These are phyloP conservation scores for Botia kubotai DNA, from an alignment of 2,797 vertebrate species.

Conservation along the genomic window DNA sequence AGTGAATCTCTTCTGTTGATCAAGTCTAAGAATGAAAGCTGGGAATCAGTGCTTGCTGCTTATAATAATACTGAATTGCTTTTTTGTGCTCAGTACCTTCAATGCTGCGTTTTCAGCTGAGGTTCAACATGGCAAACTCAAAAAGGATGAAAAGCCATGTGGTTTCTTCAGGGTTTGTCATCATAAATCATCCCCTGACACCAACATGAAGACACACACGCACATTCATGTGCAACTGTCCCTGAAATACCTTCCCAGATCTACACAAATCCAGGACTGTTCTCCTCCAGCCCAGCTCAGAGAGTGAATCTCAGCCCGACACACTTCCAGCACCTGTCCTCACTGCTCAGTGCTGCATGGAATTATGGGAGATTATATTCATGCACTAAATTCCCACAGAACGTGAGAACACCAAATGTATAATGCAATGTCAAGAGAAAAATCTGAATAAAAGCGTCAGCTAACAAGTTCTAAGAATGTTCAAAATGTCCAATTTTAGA, in stretches of 20 bases:
- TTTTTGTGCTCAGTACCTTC: too few relatives aligned
- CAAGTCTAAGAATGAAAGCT: neutral
- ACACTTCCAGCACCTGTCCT: slow-evolving; percentile 41
- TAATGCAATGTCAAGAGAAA: neutral
- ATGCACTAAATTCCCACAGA: neutral
- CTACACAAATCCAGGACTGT: neutral
- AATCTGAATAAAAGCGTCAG: neutral
- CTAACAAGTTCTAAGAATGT: too few relatives aligned
- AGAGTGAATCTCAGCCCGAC: slow-evolving; percentile 7
- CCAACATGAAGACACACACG: slow-evolving; percentile 20
- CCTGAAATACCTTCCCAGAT: slow-evolving; percentile 22
- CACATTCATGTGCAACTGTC: slow-evolving; percentile 32
- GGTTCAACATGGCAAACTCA: neutral
- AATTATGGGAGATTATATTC: neutral
- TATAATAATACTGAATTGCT: too few relatives aligned
- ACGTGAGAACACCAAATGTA: neutral
- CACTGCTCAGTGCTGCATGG: neutral
- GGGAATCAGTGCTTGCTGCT: neutral
- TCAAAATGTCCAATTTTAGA: too few relatives aligned
- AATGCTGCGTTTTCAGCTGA: neutral
- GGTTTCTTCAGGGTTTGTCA: neutral
- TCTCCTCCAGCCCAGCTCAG: neutral
- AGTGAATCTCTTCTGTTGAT: neutral
- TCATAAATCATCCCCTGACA: slow-evolving; percentile 40
- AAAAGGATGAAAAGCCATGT: neutral